phyloP scores from a whole-genome alignment of 2,888 invertebrate species.

The Coelinius sp. region DNA sequence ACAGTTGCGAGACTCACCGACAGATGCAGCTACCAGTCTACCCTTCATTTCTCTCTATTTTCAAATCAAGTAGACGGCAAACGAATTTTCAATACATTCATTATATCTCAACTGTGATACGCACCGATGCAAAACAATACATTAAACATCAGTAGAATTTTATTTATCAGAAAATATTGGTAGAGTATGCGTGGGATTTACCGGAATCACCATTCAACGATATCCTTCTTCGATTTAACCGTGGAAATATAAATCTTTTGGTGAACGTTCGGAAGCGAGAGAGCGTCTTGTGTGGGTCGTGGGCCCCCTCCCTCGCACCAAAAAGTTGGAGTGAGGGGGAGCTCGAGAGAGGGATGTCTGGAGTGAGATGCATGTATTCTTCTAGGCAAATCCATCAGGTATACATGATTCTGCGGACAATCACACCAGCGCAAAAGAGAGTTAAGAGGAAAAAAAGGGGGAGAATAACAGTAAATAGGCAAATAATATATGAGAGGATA shows the following conservation, averaged over 20 bases:
- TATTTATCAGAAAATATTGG: conserved; percentile 15
- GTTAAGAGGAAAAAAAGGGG: conserved; percentile 23
- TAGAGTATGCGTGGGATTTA: not conserved
- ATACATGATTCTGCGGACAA: conserved; percentile 38
- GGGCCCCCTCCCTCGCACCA: not conserved
- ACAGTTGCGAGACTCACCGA: conserved; percentile 52
- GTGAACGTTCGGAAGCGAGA: not conserved
- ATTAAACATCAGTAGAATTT: not conserved
- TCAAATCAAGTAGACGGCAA: not conserved
- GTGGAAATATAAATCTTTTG: not conserved
- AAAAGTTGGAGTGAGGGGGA: no score
- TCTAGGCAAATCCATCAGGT: conserved; percentile 8
- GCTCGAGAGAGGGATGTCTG: not conserved
- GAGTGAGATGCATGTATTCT: not conserved
- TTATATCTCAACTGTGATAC: not conserved
- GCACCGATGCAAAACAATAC: not conserved
- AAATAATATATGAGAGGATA: not conserved
- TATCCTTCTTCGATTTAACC: conserved; percentile 10
- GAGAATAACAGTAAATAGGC: not conserved
- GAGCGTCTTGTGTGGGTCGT: conserved; percentile 11
- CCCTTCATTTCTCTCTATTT: not conserved
- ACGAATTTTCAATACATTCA: not conserved
- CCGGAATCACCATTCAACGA: not conserved
- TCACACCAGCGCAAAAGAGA: conserved; percentile 34
- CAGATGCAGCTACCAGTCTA: conserved; percentile 56